Evolutionary conservation across 2,797 vertebrate genomes (phyloP).

Genomic region (Aselliscus stoliczkanus): DNA sequence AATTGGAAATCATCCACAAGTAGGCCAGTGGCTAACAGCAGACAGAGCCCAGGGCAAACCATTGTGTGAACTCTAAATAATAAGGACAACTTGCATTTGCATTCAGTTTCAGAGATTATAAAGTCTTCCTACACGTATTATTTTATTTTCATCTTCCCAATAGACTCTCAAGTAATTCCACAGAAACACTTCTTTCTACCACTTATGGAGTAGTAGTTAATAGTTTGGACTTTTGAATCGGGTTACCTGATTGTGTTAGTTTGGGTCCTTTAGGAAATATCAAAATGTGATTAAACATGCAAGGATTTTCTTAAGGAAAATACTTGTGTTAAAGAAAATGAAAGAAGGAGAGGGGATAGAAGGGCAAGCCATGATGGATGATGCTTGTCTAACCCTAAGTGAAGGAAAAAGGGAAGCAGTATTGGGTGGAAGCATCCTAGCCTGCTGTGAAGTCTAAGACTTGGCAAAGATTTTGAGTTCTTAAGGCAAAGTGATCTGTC

Average conservation of each 20-base stretch:
- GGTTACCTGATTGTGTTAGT: neutral
- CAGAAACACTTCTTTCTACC: neutral
- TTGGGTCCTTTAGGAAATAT: neutral
- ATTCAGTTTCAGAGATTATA: conserved; percentile 31
- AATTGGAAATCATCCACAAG: conserved; percentile 42
- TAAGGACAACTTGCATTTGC: neutral
- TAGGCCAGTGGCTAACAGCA: neutral
- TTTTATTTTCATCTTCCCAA: neutral
- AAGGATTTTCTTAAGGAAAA: neutral
- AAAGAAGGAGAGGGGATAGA: neutral
- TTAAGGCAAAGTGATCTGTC: neutral
- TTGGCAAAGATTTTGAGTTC: neutral
- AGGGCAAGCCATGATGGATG: neutral
- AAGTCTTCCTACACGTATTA: neutral
- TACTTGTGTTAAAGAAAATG: neutral
- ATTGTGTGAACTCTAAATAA: neutral
- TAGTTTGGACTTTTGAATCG: neutral
- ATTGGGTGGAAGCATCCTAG: neutral
- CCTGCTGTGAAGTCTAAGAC: neutral
- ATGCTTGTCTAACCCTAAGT: neutral
- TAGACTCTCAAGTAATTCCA: conserved; percentile 12
- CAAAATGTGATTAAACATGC: neutral
- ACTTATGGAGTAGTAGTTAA: neutral
- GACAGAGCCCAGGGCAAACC: neutral
- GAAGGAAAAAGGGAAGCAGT: neutral